These are phyloP conservation scores for Poecilia gillii DNA, from an alignment of 2,797 vertebrate species.

Conservation along the genomic window DNA sequence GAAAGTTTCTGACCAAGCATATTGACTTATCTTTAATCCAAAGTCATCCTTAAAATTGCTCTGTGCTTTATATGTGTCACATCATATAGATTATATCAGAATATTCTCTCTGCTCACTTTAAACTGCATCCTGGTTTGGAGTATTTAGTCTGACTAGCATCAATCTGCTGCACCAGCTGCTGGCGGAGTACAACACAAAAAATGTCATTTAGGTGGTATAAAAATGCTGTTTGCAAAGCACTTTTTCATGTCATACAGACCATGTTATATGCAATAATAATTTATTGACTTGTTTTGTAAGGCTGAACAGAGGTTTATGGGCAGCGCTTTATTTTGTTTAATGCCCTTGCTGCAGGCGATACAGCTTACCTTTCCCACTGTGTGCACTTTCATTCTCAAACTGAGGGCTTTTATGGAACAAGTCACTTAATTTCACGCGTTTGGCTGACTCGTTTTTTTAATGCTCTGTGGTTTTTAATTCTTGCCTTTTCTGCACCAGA, in stretches of 20 bases:
- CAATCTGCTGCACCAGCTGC: background rate
- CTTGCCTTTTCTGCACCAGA: background rate
- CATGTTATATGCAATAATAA: background rate
- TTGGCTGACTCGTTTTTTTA: background rate
- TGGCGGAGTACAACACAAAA: background rate
- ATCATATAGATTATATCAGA: background rate
- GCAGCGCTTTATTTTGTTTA: background rate
- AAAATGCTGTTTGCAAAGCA: slow-evolving; percentile 1
- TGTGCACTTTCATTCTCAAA: background rate
- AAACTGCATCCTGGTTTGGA: background rate
- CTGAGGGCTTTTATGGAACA: background rate
- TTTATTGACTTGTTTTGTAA: background rate
- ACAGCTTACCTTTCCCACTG: background rate
- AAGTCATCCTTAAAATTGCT: background rate
- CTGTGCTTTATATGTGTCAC: background rate
- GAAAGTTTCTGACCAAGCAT: background rate
- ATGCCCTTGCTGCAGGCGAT: background rate
- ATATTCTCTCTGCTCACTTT: background rate
- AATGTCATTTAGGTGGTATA: background rate
- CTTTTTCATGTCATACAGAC: background rate
- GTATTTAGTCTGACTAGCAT: background rate
- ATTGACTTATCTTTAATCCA: no score
- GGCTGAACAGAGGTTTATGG: background rate
- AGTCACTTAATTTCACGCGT: background rate
- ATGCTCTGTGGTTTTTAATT: background rate